Evolutionary conservation across 2,797 vertebrate genomes (phyloP).

Genomic region (Hypotaenidia okinawae): DNA sequence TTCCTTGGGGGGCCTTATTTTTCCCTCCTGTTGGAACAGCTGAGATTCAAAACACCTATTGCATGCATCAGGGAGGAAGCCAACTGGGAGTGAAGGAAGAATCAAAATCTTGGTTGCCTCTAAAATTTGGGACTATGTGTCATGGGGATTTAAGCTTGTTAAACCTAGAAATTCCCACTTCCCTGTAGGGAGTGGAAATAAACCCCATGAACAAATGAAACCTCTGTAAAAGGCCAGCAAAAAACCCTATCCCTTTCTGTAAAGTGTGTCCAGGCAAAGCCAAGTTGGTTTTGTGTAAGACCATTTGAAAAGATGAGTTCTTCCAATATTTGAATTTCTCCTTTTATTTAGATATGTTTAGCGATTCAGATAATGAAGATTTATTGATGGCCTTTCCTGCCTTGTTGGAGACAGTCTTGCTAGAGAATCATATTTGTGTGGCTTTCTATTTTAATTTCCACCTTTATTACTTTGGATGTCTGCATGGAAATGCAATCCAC

Average conservation of each 20-base stretch:
- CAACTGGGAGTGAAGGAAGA: slow-evolving; percentile 50
- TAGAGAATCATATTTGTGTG: slow-evolving; percentile 55
- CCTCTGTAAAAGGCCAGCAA: slow-evolving; percentile 29
- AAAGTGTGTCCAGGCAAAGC: slow-evolving; percentile 1
- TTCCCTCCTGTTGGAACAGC: background rate
- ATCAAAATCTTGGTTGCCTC: slow-evolving; percentile 42
- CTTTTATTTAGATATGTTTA: slow-evolving; percentile 60
- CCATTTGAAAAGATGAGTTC: slow-evolving; percentile 12
- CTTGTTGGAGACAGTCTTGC: slow-evolving; percentile 55
- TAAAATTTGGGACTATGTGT: slow-evolving; percentile 53
- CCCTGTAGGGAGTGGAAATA: background rate
- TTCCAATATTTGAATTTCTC: slow-evolving; percentile 58
- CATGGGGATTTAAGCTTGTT: slow-evolving; percentile 59
- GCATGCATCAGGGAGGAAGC: slow-evolving; percentile 49
- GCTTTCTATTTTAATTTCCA: slow-evolving; percentile 53
- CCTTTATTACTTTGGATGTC: slow-evolving; percentile 36
- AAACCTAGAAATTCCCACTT: slow-evolving; percentile 59
- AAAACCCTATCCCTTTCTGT: background rate
- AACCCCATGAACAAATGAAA: slow-evolving; percentile 9
- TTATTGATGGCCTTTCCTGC: slow-evolving; percentile 56
- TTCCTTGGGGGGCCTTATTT: slow-evolving; percentile 7
- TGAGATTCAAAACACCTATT: slow-evolving; percentile 36
- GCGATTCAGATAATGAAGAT: slow-evolving; percentile 64
- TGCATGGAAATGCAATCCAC: background rate
- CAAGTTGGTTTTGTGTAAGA: slow-evolving; percentile 25